Base-by-base conservation (phyloP, 1,140 invertebrate genomes). In the Drosophila persimilis region DNA sequence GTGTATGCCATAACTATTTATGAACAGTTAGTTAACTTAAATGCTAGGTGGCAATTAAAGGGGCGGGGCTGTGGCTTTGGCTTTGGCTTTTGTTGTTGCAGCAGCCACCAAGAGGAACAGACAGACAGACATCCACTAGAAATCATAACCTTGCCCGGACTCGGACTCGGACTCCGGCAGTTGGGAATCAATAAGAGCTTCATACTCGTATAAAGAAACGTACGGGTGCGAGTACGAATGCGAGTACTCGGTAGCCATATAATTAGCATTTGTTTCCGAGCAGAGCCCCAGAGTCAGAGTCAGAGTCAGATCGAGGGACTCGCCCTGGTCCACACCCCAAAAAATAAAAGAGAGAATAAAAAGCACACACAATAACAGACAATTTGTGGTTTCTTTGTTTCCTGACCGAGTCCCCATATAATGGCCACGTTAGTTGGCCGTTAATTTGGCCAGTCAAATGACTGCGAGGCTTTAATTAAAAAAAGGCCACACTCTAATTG, bases 1-100 rank as follows among this genome's bases (percentile, higher is more conserved):
- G 81, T 88, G 83, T 85, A 85, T 88, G 84, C 83, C 84, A 88
- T 88, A 89, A 88, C 83, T 88, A 88, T 88, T 88, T 88, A 88
- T 88, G 83, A 88, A 88, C 83, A 88, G 83, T 88, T 88, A 88
- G 84, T 88, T 88, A 88, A 83, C 83, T 88, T 80, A 88, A 88
- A 86, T 83, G 83, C 72, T 78, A 88, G 83, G 78, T 88, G 78
- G 83, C 83, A 88, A 88, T 88, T 88, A 88, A 88, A 89, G 64
- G 83, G 83, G 83, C 83, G 83, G 73, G 83, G 75, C 62, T 56
- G 75, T 47, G 46, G 20, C 20, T 15, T 0, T 47, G 46, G 72
- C 61, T 44, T 35, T 20, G 39, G 64, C 56, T 41, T 17, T 57
- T 41, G 43, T 43, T 15, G 57, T n/a, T 6, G 60, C 41, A 22